Conservation (phyloP, 1,140 invertebrate species). For the Agraylea sexmaculata region DNA sequence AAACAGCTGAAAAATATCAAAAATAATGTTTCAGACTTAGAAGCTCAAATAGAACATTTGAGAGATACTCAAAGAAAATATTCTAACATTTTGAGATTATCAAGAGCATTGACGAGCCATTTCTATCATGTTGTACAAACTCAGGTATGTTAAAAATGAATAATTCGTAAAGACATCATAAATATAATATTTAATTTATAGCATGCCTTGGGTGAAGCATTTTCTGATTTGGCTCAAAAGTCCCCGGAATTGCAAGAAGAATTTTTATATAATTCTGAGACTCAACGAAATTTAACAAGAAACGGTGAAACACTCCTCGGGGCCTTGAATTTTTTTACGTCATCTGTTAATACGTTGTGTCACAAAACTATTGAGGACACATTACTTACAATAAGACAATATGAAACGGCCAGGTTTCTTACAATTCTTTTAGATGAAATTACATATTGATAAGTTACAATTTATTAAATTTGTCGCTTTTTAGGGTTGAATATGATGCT, state of each 20-base stretch:
- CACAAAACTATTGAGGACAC: conserved; percentile 97
- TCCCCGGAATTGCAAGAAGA: conserved; percentile 90
- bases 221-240: conserved; percentile 89
- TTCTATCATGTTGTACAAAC: conserved; percentile 83
- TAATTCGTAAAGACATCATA: conserved; percentile 5
- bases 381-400: conserved; percentile 82
- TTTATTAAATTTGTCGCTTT: conserved; percentile 24
- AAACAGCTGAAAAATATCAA: conserved; percentile 5
- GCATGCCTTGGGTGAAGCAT: conserved; percentile 76
- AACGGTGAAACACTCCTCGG: conserved; percentile 86
- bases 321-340: conserved; percentile 92
- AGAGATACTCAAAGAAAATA: conserved; percentile 93
- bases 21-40: conserved; percentile 57
- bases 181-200: conserved; percentile 26
- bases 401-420: conserved; percentile 82
- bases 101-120: conserved; percentile 72
- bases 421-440: no score
- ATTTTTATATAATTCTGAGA: conserved; percentile 91
- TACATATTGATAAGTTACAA: conserved; percentile 6
- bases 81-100: conserved; percentile 74
- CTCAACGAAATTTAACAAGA: conserved; percentile 83
- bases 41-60: conserved; percentile 82
- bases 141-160: conserved; percentile 33
- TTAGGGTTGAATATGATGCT: conserved; percentile 92
- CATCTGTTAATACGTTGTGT: conserved; percentile 87